These are phyloP conservation scores for Tarsius wallacei DNA, from an alignment of 2,797 vertebrate genomes.

Conservation along the genomic window DNA sequence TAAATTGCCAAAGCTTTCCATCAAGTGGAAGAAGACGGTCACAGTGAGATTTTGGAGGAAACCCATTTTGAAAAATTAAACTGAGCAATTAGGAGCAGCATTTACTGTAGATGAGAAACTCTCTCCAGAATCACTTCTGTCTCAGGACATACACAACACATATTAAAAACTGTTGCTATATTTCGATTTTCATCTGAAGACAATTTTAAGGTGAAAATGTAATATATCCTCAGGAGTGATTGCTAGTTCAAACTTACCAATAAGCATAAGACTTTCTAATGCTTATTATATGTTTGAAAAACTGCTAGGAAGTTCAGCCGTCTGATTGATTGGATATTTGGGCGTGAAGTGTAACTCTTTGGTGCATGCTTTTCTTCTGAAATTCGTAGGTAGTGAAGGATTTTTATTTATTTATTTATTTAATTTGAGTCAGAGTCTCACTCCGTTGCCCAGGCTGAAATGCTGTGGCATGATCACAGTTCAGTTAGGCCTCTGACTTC, in stretches of 20 bases:
- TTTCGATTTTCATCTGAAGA: slow-evolving; percentile 41
- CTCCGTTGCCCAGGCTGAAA: too few species aligned
- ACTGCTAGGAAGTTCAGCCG: neutral
- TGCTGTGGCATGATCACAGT: too few species aligned
- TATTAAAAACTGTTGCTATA: neutral
- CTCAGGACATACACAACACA: neutral
- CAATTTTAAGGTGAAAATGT: slow-evolving; percentile 53
- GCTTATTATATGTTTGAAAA: slow-evolving; percentile 58
- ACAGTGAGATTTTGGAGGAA: slow-evolving; percentile 56
- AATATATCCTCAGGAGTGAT: neutral
- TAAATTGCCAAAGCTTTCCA: slow-evolving; percentile 68
- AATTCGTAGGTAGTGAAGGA: neutral
- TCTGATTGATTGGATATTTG: neutral
- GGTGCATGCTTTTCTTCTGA: neutral
- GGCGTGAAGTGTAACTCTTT: neutral
- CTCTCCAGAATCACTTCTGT: slow-evolving; percentile 42
- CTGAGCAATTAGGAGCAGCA: slow-evolving; percentile 48
- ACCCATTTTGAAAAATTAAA: slow-evolving; percentile 37
- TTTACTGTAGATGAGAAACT: slow-evolving; percentile 34
- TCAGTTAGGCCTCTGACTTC: too few species aligned
- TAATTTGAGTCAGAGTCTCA: too few species aligned
- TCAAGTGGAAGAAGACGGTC: slow-evolving; percentile 54
- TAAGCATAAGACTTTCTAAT: neutral
- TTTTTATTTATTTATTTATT: neutral
- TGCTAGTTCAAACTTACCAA: slow-evolving; percentile 55